phyloP scores from a whole-genome alignment of 2,113 vertebrate species.

The Amphiprion percula region DNA sequence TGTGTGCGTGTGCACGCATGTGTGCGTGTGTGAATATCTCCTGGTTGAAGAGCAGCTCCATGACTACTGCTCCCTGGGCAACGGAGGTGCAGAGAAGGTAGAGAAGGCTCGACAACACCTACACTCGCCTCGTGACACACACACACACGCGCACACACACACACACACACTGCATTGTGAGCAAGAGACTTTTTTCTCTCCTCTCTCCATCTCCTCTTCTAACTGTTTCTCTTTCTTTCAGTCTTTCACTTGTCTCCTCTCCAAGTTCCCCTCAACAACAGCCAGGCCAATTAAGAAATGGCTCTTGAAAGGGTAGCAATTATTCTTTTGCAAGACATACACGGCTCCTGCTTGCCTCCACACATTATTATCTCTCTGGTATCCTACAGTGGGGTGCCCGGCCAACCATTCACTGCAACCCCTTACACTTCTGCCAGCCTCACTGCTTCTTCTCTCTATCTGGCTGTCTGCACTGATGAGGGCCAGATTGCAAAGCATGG shows the following conservation, averaged over 20 bases:
- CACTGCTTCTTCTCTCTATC: conserved; percentile 67
- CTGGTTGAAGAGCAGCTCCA: conserved; percentile 67
- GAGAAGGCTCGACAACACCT: conserved; percentile 51
- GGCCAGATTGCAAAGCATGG: conserved; percentile 67
- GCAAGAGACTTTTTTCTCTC: conserved; percentile 30
- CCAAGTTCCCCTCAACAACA: conserved; percentile 78
- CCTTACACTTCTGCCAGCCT: conserved; percentile 78
- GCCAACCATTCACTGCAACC: conserved; percentile 80
- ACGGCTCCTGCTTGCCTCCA: conserved; percentile 80
- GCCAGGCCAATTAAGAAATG: conserved; percentile 86
- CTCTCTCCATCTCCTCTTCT: conserved; percentile 35
- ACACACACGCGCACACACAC: conserved; percentile 30
- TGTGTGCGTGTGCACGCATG: conserved; percentile 13
- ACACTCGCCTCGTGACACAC: conserved; percentile 35
- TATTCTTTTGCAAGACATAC: conserved; percentile 85
- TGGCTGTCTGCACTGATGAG: conserved; percentile 77
- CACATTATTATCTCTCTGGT: conserved; percentile 84
- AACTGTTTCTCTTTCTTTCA: conserved; percentile 48
- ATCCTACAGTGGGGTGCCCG: conserved; percentile 78
- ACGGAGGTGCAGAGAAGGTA: conserved; percentile 62
- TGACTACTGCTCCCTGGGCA: conserved; percentile 80
- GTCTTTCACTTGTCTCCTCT: conserved; percentile 75
- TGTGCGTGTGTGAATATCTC: conserved; percentile 57
- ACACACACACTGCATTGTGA: conserved; percentile 4
- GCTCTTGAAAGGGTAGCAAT: conserved; percentile 85